These are phyloP conservation scores for Malurus melanocephalus DNA, from an alignment of 2,113 vertebrate genomes.

Conservation along the genomic window DNA sequence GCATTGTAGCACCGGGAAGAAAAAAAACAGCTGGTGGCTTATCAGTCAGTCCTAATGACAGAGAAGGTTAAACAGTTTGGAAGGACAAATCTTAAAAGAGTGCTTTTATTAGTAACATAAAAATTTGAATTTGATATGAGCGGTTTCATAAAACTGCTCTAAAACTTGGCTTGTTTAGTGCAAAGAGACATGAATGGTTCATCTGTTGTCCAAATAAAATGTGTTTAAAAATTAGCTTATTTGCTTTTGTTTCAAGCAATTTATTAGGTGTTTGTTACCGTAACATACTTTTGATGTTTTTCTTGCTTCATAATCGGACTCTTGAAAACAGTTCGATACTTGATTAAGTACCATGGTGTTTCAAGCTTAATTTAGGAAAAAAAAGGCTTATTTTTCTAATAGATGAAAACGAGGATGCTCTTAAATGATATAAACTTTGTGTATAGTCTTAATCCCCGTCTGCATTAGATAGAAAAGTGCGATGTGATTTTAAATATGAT, in stretches of 20 bases:
- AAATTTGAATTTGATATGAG: background rate
- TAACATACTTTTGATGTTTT: background rate
- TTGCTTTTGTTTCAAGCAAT: background rate
- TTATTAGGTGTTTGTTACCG: background rate
- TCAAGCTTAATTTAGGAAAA: background rate
- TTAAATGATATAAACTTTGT: background rate
- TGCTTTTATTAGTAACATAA: conserved; percentile 10
- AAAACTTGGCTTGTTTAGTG: background rate
- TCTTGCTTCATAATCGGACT: background rate
- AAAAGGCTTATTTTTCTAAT: background rate
- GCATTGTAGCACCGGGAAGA: conserved; percentile 71
- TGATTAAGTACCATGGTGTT: background rate
- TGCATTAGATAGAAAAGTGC: background rate
- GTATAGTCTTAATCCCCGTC: background rate
- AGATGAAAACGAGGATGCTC: background rate
- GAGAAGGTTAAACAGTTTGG: conserved; percentile 81
- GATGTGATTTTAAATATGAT: background rate
- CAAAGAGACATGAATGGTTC: background rate
- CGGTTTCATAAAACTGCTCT: background rate
- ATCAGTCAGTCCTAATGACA: conserved; percentile 83
- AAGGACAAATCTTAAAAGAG: conserved; percentile 51
- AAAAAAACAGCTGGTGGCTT: conserved; percentile 76
- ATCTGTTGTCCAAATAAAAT: background rate
- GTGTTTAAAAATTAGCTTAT: background rate
- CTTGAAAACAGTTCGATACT: background rate